Evolutionary conservation across 2,888 invertebrate genomes (phyloP).

Genomic region (Himalopsyche anomala): DNA sequence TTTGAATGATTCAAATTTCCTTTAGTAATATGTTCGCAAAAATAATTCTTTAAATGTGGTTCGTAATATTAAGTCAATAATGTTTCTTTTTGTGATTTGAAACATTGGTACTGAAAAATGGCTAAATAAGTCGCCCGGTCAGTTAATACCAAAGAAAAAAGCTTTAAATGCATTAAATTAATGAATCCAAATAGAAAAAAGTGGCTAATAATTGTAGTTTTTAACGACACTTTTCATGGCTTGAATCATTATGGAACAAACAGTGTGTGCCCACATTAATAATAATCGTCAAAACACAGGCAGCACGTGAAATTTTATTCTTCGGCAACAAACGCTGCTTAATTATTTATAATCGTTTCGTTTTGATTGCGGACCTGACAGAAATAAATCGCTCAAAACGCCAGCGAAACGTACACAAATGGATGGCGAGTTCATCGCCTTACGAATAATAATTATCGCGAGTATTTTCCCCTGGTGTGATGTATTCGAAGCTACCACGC

Average conservation of each 20-base stretch:
- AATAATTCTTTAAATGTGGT: no score
- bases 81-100: no score
- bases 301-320: conserved; percentile 15
- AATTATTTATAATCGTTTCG: conserved; percentile 28
- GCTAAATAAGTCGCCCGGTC: no score
- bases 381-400: conserved; percentile 22
- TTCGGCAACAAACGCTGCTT: not conserved
- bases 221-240: conserved; percentile 27
- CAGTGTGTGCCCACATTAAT: not conserved
- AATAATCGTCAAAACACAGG: not conserved
- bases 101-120: no score
- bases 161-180: no score
- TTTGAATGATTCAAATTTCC: no score
- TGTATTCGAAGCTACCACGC: conserved; percentile 28
- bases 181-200: not conserved
- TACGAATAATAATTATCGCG: conserved; percentile 35
- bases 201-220: not conserved
- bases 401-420: conserved; percentile 24
- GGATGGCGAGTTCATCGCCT: conserved; percentile 36
- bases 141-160: no score
- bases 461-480: conserved; percentile 10
- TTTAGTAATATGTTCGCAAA: no score
- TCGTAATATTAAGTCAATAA: no score
- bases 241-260: not conserved
- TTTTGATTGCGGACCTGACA: conserved; percentile 22